Evolutionary conservation across 2,113 vertebrate genomes (phyloP).

Genomic region (Otocyon megalotis): DNA sequence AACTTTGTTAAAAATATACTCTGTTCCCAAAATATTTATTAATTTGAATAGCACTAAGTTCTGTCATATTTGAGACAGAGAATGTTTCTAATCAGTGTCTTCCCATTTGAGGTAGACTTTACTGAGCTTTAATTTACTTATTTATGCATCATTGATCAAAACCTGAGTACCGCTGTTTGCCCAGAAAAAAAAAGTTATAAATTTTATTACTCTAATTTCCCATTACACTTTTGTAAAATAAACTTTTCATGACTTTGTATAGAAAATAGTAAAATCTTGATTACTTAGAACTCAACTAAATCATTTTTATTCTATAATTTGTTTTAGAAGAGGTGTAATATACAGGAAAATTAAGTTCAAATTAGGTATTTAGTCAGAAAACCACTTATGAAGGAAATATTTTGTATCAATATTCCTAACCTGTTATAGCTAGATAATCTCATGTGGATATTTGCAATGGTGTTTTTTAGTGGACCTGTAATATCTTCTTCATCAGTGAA

Average conservation of each 20-base stretch:
- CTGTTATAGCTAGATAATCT: background rate
- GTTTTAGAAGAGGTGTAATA: background rate
- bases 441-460: background rate
- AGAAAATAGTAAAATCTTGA: background rate
- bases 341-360: constrained; percentile 20
- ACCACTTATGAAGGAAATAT: background rate
- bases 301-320: constrained; percentile 28
- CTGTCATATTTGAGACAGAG: background rate
- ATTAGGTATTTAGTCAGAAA: constrained; percentile 23
- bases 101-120: background rate
- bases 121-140: constrained; percentile 1
- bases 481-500: background rate
- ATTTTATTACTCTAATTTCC: background rate
- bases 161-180: background rate
- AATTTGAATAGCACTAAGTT: background rate
- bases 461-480: background rate
- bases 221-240: background rate
- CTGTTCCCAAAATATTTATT: constrained; percentile 10
- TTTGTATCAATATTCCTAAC: background rate
- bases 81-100: background rate
- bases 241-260: background rate
- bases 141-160: constrained; percentile 22
- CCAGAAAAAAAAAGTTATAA: background rate
- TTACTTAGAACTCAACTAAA: background rate
- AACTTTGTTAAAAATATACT: background rate